Conservation (phyloP, 2,888 invertebrate species). For the Lissocephala sabroskyi region DNA sequence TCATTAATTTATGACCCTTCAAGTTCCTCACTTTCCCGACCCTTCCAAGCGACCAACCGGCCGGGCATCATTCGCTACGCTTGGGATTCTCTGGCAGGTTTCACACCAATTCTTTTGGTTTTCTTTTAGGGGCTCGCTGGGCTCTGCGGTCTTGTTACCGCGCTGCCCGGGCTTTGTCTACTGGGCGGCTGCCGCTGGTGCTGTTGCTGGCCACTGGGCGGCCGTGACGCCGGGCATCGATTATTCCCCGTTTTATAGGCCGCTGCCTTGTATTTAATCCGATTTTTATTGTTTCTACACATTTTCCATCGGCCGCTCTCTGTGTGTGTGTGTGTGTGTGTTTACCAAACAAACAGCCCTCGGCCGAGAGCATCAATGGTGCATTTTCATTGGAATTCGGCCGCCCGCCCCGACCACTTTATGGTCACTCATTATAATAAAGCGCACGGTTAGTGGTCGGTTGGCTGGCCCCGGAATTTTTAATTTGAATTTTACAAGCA, state of each 20-base stretch:
- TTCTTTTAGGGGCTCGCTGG: slow-evolving; percentile 1
- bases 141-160: slow-evolving; percentile 41
- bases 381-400: slow-evolving; percentile 60
- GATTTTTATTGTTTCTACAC: slow-evolving; percentile 65
- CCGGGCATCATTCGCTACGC: slow-evolving; percentile 10
- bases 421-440: slow-evolving; percentile 67
- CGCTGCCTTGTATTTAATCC: slow-evolving; percentile 60
- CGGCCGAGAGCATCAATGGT: slow-evolving; percentile 58
- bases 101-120: slow-evolving; percentile 59
- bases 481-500: slow-evolving; percentile 60
- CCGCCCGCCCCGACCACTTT: slow-evolving; percentile 47
- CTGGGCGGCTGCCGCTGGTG: neutral
- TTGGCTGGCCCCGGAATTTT: slow-evolving; percentile 37
- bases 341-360: slow-evolving; percentile 40
- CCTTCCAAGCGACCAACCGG: neutral
- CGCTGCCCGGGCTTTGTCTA: slow-evolving; percentile 14
- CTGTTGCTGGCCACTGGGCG: too few relatives aligned
- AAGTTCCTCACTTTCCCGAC: slow-evolving; percentile 61
- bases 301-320: slow-evolving; percentile 22
- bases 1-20: slow-evolving; percentile 73
- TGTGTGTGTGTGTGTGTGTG: slow-evolving; percentile 9
- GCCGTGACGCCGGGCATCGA: slow-evolving; percentile 52
- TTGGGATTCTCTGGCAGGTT: slow-evolving; percentile 46
- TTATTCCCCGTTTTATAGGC: slow-evolving; percentile 51
- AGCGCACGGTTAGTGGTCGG: slow-evolving; percentile 62